A percentile compares a stretch with the other conserved stretches of the same genome.
Evolutionary conservation across 2,113 vertebrate genomes (phyloP).

Genomic region (Ailurus styani): DNA sequence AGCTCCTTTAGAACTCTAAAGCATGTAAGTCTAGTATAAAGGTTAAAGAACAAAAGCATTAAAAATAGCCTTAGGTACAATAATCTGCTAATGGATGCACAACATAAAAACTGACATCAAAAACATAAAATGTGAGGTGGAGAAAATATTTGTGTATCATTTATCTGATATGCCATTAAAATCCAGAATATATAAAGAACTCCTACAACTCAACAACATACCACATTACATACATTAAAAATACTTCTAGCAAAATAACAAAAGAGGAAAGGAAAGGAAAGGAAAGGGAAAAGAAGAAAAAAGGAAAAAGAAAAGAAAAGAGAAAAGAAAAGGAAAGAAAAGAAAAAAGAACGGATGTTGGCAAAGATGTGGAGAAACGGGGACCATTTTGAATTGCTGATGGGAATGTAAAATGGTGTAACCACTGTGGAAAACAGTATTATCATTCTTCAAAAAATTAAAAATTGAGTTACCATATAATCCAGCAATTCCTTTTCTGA

Average conservation of each 20-base stretch:
- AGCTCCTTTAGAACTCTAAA: too few species aligned
- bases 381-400: not conserved
- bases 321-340: not conserved
- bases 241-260: not conserved
- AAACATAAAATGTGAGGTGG: not conserved
- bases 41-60: not conserved
- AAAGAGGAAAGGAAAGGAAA: too few species aligned
- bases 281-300: too few species aligned
- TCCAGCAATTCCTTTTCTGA: not conserved
- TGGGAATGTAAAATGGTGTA: not conserved
- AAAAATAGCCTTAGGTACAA: not conserved
- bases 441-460: not conserved
- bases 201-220: not conserved
- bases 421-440: not conserved
- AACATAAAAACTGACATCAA: not conserved
- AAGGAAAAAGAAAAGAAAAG: too few species aligned
- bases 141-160: not conserved
- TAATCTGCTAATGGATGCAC: not conserved
- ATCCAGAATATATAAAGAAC: not conserved
- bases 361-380: not conserved
- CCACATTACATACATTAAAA: not conserved
- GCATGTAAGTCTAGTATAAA: too few species aligned
- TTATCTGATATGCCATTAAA: not conserved
- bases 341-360: not conserved
- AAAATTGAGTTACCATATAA: not conserved